A percentile compares a stretch with the other conserved stretches of the same genome.
phyloP scores from a whole-genome alignment of 2,797 vertebrate genomes.

The Pangasius macronema region DNA sequence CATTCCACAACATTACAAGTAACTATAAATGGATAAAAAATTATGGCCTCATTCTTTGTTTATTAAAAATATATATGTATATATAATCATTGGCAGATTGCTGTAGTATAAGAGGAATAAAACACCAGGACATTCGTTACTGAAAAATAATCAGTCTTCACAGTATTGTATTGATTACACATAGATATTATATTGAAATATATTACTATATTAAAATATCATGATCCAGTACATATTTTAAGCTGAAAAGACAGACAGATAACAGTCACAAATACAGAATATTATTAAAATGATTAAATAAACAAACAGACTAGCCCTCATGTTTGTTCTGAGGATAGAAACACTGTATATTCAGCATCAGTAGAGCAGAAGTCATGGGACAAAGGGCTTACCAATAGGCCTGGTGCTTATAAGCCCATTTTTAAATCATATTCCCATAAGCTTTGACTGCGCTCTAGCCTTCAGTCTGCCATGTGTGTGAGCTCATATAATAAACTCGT shows the following conservation, averaged over 20 bases:
- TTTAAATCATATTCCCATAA: constrained; percentile 56
- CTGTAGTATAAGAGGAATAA: not conserved
- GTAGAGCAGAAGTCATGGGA: constrained; percentile 45
- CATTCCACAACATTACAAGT: not conserved
- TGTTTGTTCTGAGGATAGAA: not conserved
- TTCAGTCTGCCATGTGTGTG: constrained; percentile 5
- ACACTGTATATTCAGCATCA: not conserved
- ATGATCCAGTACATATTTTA: not conserved
- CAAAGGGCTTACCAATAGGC: constrained; percentile 52
- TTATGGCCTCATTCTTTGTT: not conserved
- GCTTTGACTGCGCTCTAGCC: constrained; percentile 26
- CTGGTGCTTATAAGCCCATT: constrained; percentile 53
- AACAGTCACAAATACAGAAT: not conserved
- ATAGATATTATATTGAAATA: not conserved
- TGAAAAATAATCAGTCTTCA: not conserved
- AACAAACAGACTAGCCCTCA: not conserved
- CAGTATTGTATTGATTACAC: not conserved
- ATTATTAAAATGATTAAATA: not conserved
- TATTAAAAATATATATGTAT: not conserved
- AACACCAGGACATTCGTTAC: not conserved
- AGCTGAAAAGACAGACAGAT: not conserved
- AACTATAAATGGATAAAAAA: not conserved
- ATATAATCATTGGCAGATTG: not conserved
- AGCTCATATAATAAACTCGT: constrained; percentile 56
- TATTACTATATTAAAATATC: no score